Base-by-base conservation (phyloP, 2,888 invertebrate species). In the Notocelia uddmanniana region DNA sequence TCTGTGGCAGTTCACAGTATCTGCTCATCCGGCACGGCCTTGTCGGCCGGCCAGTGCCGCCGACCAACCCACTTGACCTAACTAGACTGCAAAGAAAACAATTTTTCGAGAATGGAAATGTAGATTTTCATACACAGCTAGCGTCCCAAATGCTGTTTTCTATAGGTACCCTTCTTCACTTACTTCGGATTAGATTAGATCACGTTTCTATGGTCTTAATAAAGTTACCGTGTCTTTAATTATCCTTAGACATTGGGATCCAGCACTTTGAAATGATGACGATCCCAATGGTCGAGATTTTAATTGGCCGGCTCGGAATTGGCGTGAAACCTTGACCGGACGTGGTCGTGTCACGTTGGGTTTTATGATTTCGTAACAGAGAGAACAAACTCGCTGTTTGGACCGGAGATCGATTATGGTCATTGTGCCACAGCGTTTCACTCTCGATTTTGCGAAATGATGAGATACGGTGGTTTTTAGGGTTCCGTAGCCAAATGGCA, bases 21-120 rank as follows among this genome's bases (percentile, higher is more conserved):
- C 86, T 89, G 87, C 84, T 89, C 88, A 88, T 89, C 90, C 89
- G 87, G 82, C 80, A 84, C 84, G 88, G 85, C 90, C 91, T 91
- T 89, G 89, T 82, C 82, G 80, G 77, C 76, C 78, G 76, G 74
- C 72, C 75, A 75, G 73, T 72, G 74, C 69, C 69, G 69, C 66
- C 69, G 58, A 71, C 21, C 19, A 45, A n/a, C n/a, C 45, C n/a
- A 6, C n/a, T 45, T 45, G 10, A 26, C 37, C 54, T n/a, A 23
- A 57, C 67, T 45, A 26, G 15, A 50, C 63, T 23, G 37, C 55
- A 23, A 55, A 34, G 15, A 18, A 63, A 63, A 68, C 48, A 15
- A 48, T 63, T 21, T 0, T 18, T n/a, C 15, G 9, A n/a, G 41
- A 59, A 63, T 19, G 34, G 50, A 50, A 63, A 63, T 52, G n/a